Evolutionary conservation across 2,888 invertebrate species (phyloP), one percentile per base, ranked within the genome.

Genomic region (Chrysina gloriosa): DNA sequence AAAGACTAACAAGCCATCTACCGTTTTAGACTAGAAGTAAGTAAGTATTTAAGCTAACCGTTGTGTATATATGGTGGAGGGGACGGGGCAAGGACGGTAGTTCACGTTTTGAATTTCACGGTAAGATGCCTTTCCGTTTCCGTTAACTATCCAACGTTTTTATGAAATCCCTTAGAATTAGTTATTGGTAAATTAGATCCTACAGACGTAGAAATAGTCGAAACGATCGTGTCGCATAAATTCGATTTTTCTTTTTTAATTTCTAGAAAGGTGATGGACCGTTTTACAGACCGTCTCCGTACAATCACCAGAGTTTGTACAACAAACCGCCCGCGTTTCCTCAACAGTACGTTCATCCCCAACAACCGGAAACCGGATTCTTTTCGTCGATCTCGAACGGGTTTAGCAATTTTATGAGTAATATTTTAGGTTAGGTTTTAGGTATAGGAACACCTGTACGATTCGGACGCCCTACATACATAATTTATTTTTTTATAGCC

Each of bases 371-470:
- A 71, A 82, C 84, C 69, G 91, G 92, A 29, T 88, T 94, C 74
- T 88, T 94, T 78, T 89, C 93, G 16, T 91, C 92, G 39, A 87
- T 94, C 75, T 89, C 90, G 76, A 92, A 87, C 78, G 91, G 94
- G 14, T 89, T 94, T 77, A 93, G 90, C 78, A 93, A 87, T 78
- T 85, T 94, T 74, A 91, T 94, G 72, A 90, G 88, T 70, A 93
- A 91, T 79, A 88, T 93, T 78, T 93, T 94, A 56, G 72, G 74
- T 48, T 72, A 69, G 66, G 2, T n/a, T 9, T 21, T n/a, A 19
- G 3, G 5, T 45, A 3, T 45, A 45, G 45, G 42, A 7, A 42
- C 7, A 19, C 7, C 19, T 3, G 19, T 19, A 16, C 9, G 9
- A 14, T 14, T 45, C 21, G 21, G 19, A 9, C 9, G 19, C n/a